Evolutionary conservation across 2,113 vertebrate species (phyloP), one percentile per base, ranked within the genome.

Genomic region (Gadus chalcogrammus): DNA sequence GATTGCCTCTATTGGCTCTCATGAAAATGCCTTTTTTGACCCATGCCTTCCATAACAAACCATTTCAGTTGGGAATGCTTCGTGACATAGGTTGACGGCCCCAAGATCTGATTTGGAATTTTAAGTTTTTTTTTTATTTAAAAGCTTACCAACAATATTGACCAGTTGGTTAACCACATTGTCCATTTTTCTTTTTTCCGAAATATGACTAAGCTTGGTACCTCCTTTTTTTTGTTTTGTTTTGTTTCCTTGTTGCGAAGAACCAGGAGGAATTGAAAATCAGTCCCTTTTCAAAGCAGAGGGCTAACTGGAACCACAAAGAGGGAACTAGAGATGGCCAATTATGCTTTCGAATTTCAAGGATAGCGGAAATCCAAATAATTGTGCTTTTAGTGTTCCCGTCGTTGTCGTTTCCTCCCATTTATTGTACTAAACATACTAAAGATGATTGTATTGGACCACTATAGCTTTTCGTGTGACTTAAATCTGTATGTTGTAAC

Each of bases 371-470:
- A 84, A 89, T 89, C 90, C 86, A 88, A 90, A 90, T 84, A 89
- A 20, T 68, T 81, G 77, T 86, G 72, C 82, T 74, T 82, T 82
- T 77, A 64, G 70, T 84, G 72, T 87, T 84, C 22, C 61, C 87
- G 77, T 75, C 76, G 28, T 83, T 61, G 74, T 86, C 77, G 81
- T 65, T 68, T 83, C 79, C 83, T 82, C 84, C 80, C 75, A 75
- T 87, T 83, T 89, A 79, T 86, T 84, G 88, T 90, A 86, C 88
- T 89, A 84, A 84, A 80, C 86, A 87, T 89, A 84, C 88, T 91
- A 85, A 90, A 90, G 85, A 90, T 87, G 88, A 91, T 92, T 90
- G 90, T 92, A 88, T 90, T 83, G 82, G 89, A 89, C 90, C 88
- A 89, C 89, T 90, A 88, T 84, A 90, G 83, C 84, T 88, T 86